These are phyloP conservation scores for Caenorhabditis sp. DNA, from an alignment of 2,888 invertebrate species.

Conservation along the genomic window DNA sequence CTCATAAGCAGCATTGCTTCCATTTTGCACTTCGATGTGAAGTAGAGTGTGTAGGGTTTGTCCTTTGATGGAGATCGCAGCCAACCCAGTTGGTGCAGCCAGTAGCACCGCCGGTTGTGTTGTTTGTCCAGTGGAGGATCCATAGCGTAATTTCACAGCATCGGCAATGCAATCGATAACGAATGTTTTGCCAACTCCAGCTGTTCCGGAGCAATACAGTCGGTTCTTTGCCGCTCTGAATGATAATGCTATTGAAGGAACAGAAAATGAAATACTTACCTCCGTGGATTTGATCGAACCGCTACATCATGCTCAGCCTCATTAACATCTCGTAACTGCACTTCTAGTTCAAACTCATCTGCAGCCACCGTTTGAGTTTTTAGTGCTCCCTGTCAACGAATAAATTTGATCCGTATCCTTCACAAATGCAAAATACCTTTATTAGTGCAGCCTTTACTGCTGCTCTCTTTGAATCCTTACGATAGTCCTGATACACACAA, in stretches of 20 bases:
- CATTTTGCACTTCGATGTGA: too few species aligned
- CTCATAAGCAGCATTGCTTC: too few species aligned
- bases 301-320: not conserved
- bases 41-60: too few species aligned
- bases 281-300: too few species aligned
- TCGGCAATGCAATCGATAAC: not conserved
- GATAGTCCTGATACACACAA: not conserved
- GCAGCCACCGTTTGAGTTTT: not conserved
- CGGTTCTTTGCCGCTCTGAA: not conserved
- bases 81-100: not conserved
- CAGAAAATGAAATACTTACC: too few species aligned
- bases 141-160: not conserved
- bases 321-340: not conserved
- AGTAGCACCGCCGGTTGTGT: not conserved
- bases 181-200: not conserved
- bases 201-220: not conserved
- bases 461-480: not conserved
- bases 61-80: not conserved
- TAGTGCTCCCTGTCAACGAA: not conserved
- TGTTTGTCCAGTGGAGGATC: not conserved
- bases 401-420: too few species aligned
- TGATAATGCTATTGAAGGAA: too few species aligned
- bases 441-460: not conserved
- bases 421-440: not conserved
- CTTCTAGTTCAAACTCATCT: not conserved